These are phyloP conservation scores for Parapsyche elsis DNA, from an alignment of 1,140 invertebrate species.

Conservation along the genomic window DNA sequence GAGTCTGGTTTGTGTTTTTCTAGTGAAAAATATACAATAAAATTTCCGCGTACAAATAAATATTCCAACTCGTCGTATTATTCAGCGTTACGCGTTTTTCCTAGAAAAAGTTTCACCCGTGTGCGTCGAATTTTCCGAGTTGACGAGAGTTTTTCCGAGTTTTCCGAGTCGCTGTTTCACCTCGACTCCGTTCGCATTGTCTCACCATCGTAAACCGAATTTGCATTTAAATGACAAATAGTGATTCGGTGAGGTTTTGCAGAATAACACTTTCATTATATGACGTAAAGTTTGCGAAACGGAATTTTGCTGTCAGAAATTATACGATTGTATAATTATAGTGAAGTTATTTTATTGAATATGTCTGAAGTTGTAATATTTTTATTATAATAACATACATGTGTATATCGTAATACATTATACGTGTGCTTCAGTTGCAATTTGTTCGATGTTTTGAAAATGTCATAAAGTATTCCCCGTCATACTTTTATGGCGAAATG, in stretches of 20 bases:
- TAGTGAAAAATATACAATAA: too few species aligned
- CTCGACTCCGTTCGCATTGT: constrained; percentile 24
- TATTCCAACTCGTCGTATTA: too few species aligned
- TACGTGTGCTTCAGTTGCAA: too few species aligned
- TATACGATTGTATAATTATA: too few species aligned
- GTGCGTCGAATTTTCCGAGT: constrained; percentile 3
- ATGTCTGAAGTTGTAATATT: too few species aligned
- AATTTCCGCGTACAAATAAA: too few species aligned
- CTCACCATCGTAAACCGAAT: constrained; percentile 33
- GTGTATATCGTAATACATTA: too few species aligned
- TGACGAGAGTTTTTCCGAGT: constrained; percentile 13
- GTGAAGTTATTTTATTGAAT: too few species aligned
- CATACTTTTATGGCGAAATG: constrained; percentile 31
- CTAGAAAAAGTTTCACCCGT: not conserved
- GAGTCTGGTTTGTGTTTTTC: too few species aligned
- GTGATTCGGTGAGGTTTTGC: constrained; percentile 8
- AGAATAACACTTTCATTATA: constrained; percentile 13
- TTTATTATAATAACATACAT: too few species aligned
- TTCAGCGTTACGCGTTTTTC: too few species aligned
- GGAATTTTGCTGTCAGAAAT: not conserved
- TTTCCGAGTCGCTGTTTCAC: constrained; percentile 12
- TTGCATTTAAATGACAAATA: constrained; percentile 49
- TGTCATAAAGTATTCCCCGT: not conserved
- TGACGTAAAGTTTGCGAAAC: not conserved
- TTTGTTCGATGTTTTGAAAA: not conserved